Evolutionary conservation across 2,888 invertebrate genomes (phyloP), one percentile per base, ranked within the genome.

Genomic region (Drosophila atripex): DNA sequence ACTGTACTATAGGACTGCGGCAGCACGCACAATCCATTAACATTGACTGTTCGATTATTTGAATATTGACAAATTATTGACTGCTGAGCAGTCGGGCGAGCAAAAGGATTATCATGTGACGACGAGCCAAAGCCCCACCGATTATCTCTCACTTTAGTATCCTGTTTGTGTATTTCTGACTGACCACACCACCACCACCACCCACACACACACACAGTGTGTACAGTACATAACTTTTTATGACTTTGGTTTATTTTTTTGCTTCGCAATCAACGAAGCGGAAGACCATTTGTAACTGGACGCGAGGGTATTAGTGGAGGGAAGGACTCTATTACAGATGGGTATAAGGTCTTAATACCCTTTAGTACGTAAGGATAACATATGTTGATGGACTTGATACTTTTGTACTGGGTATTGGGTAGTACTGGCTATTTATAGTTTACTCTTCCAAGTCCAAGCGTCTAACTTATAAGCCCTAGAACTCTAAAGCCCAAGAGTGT

Each of bases 31-130:
- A 14, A 32, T 25, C 43, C 65, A 66, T 51, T 56, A 53, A 65
- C 57, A 66, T 58, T 59, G 66, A 70, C 58, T 66, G 58, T 50
- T 45, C 56, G 66, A 69, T 65, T 69, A 70, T 71, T 69, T 50
- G 72, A 57, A 71, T 59, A 72, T 72, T 59, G 72, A 73, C 72
- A 73, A 73, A 73, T 73, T 73, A 66, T 72, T 68, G 55, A 65
- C 71, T 72, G 64, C 45, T 66, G 66, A 64, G 64, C 66, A 58
- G 25, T 58, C 28, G 28, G 39, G 28, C 51, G 56, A 57, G 28
- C 35, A 45, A 64, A 38, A 28, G 65, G 65, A 63, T 63, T 63
- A 63, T 35, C 63, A 38, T 46, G 28, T 39, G 60, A 59, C 46
- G 43, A n/a, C 58, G 28, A 41, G 41, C 11, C 25, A 21, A 46